Conservation (phyloP, 2,113 vertebrate genomes). For the Mesitornis unicolor region DNA sequence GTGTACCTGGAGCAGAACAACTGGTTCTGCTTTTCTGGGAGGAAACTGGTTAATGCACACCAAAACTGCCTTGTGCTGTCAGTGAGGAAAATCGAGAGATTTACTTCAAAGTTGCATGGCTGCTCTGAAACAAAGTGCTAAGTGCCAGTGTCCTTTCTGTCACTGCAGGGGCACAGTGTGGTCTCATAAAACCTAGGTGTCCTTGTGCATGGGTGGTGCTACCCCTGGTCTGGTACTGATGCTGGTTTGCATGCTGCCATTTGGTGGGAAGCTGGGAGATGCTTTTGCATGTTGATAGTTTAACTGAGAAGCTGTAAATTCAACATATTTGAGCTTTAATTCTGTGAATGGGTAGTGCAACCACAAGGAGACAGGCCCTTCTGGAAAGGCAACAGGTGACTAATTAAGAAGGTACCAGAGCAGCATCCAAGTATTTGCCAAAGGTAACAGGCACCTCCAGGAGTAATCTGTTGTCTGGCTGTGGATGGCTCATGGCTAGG, state of each 20-base stretch:
- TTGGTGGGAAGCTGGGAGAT: neutral
- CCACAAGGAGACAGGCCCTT: neutral
- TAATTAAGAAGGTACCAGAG: neutral
- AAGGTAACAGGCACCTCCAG: neutral
- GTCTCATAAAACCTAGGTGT: neutral
- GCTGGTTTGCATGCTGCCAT: neutral
- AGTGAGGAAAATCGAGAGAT: accelerated
- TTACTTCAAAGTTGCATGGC: neutral
- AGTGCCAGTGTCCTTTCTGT: neutral
- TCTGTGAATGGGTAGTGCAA: neutral
- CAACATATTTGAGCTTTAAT: neutral
- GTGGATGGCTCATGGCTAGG: neutral
- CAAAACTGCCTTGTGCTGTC: neutral
- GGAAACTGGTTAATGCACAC: neutral
- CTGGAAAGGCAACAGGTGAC: neutral
- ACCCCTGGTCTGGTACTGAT: neutral
- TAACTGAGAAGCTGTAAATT: neutral
- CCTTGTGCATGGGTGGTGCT: neutral
- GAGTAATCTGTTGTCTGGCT: neutral
- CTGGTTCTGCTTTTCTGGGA: neutral
- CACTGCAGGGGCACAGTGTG: neutral
- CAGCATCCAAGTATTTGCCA: neutral
- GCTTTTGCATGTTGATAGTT: neutral
- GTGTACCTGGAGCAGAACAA: neutral
- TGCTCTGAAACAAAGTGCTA: neutral